Conservation (phyloP, 2,113 vertebrate genomes). For the Pyrgilauda ruficollis region DNA sequence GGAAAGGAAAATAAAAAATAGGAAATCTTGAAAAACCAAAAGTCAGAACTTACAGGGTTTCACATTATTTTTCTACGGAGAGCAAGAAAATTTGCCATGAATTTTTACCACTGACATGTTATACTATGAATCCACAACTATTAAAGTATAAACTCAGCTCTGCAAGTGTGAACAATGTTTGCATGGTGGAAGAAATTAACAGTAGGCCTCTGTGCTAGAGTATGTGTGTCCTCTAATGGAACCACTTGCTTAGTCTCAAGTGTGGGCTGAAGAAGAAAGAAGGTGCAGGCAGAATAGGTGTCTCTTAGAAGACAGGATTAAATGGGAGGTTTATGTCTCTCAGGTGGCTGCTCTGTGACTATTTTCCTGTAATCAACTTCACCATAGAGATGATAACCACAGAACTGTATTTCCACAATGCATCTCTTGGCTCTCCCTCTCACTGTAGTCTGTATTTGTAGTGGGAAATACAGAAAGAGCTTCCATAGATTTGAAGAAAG, state of each 20-base stretch:
- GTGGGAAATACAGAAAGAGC: not conserved
- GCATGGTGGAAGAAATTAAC: not conserved
- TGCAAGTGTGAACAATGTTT: not conserved
- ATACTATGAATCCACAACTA: not conserved
- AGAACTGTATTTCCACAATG: not conserved
- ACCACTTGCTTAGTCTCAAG: not conserved
- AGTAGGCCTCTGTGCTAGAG: not conserved
- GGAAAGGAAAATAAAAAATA: not conserved
- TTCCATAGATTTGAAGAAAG: not conserved
- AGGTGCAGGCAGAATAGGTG: not conserved
- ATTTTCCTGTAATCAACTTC: not conserved
- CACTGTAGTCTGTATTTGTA: fast-evolving
- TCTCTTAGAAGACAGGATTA: not conserved
- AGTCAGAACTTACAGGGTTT: not conserved
- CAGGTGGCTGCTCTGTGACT: not conserved
- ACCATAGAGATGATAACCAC: not conserved
- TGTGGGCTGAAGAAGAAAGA: not conserved
- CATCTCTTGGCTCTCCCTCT: not conserved
- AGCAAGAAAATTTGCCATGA: not conserved
- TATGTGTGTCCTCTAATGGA: not conserved
- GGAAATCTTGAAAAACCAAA: not conserved
- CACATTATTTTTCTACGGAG: not conserved
- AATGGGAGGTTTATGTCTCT: not conserved
- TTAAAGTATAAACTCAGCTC: not conserved
- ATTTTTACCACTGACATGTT: not conserved